phyloP scores from a whole-genome alignment of 2,888 invertebrate species.

The Ichneumon xanthorius region DNA sequence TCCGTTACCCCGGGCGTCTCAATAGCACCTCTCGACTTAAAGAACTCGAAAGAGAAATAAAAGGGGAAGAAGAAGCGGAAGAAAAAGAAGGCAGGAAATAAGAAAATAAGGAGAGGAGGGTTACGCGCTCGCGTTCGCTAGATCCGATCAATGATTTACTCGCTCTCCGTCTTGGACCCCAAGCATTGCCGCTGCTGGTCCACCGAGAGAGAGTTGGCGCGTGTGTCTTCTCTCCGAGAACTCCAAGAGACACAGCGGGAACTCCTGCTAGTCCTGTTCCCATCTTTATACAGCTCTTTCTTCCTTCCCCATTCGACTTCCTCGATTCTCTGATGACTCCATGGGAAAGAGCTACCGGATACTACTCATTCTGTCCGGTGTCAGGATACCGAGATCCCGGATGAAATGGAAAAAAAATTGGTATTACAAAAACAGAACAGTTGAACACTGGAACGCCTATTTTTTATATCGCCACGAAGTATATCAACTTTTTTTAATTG shows the following conservation, averaged over 20 bases:
- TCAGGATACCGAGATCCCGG: constrained; percentile 20
- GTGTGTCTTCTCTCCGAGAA: constrained; percentile 27
- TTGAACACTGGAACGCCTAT: background rate
- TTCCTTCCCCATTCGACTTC: constrained; percentile 28
- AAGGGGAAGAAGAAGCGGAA: constrained; percentile 8
- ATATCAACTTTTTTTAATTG: background rate
- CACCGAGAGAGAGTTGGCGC: constrained; percentile 48
- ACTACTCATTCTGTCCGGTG: constrained; percentile 9
- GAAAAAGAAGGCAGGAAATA: constrained; percentile 18
- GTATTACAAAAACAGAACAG: background rate
- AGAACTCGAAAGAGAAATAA: constrained; percentile 57
- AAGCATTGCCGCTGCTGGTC: constrained; percentile 38
- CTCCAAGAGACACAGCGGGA: constrained; percentile 24
- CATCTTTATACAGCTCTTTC: constrained; percentile 27
- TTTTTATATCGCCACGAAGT: background rate
- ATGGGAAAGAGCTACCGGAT: constrained; percentile 53
- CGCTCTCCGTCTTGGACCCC: constrained; percentile 36
- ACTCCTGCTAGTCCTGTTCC: constrained; percentile 7
- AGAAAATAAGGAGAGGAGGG: constrained; percentile 55
- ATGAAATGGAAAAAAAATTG: background rate
- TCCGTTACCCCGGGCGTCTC: constrained; percentile 79
- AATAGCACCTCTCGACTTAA: constrained; percentile 72
- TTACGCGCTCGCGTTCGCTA: constrained; percentile 67
- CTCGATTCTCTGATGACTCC: constrained; percentile 24
- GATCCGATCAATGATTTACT: constrained; percentile 76